Evolutionary conservation across 2,888 invertebrate genomes (phyloP), one percentile per base, ranked within the genome.

Genomic region (Cosmopolites sordidus): DNA sequence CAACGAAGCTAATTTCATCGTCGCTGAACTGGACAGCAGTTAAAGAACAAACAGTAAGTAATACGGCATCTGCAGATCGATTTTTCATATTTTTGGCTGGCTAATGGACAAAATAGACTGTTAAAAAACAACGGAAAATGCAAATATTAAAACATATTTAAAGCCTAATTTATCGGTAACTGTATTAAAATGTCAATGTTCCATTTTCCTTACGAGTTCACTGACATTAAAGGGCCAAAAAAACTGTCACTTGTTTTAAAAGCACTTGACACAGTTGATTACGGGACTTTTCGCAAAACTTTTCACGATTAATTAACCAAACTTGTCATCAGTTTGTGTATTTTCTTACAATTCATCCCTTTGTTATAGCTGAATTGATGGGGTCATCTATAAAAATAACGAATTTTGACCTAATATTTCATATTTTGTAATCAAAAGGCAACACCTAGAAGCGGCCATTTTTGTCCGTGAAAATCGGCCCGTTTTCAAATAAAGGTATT

Each of bases 371-470:
- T 44, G 6, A 44, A 29, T 39, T 49, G 16, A 44, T 3, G 17
- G 8, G 30, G 41, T 40, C 30, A 16, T 43, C 16, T 8, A 40
- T 5, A 17, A 44, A 51, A 50, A 37, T 16, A 15, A 16, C 45
- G 15, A 44, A 30, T 17, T 40, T 51, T 45, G 27, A 45, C 40
- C 43, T 29, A 51, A 43, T 49, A 52, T 43, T 44, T 43, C 16
- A 43, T 41, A 58, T 59, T 59, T 59, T 58, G 50, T 51, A 47
- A 47, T 53, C 44, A 51, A 57, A 46, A 48, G 63, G 63, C 60
- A 61, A 61, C 64, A 64, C 64, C 63, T 63, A 63, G 44, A 47
- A 62, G 58, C 63, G 57, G 63, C 65, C 62, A 63, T 65, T 61
- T 63, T 63, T 56, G 43, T 44, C 16, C 33, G 8, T 16, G 39